Evolutionary conservation across 2,888 invertebrate genomes (phyloP), one percentile per base, ranked within the genome.

Genomic region (Cataglyphis rosenhaueri): DNA sequence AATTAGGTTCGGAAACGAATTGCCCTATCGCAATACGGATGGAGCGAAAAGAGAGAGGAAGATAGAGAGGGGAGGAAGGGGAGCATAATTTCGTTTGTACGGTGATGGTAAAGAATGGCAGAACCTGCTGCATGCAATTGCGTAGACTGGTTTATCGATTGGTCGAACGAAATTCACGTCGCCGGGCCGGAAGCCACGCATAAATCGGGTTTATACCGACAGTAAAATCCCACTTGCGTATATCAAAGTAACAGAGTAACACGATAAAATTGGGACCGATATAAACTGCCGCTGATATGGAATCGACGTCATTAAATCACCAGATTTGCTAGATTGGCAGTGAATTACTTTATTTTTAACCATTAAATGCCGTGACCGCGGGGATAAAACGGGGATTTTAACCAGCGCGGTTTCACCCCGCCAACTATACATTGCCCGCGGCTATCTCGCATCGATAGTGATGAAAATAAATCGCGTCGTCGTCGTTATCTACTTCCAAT

Each of bases 201-300:
- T 88, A 88, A 88, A 88, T 86, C 78, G 86, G 66, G 81, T 83
- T 82, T 82, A 74, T 73, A 81, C 83, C 78, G 82, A 66, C 62
- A 81, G 70, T 85, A 87, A 87, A 87, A 86, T 78, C 79, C 78
- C n/a, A 35, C 73, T 52, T 84, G 81, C 76, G 78, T 75, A 65
- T 48, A 73, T 38, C 44, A 65, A 41, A 35, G 62, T 85, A 81
- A 87, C 64, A 82, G 75, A 76, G 81, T 82, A 76, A 82, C 81
- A 76, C 59, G 82, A 86, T 78, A 85, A 86, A 84, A 86, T 81
- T 62, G 81, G 73, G 73, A 41, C 55, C 81, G 62, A 68, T 55
- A 76, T 86, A 74, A 82, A 81, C 76, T 59, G 59, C 61, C 61
- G 68, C 76, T 52, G 62, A 79, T 76, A 68, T 68, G 52, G 41